Conservation (phyloP, 2,113 vertebrate genomes). For the Marcusenius ussheri region DNA sequence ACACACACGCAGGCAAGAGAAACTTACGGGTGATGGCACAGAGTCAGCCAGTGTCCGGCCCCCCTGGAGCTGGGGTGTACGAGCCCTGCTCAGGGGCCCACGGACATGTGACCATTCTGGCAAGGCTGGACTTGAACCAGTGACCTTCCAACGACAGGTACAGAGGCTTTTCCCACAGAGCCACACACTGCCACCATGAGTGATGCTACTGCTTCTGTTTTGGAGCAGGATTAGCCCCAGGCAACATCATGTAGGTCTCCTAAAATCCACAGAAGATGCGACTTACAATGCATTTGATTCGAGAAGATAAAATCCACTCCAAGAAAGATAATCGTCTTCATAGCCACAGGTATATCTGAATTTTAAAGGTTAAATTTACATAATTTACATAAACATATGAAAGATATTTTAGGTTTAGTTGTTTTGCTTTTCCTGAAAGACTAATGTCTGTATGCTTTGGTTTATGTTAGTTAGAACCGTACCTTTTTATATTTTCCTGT, state of each 20-base stretch:
- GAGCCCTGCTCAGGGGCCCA: neutral
- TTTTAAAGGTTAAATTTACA: neutral
- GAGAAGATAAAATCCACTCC: neutral
- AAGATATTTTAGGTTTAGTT: neutral
- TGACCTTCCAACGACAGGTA: neutral
- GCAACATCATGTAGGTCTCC: neutral
- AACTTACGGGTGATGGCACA: neutral
- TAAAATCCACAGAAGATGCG: neutral
- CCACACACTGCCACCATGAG: neutral
- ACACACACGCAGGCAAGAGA: neutral
- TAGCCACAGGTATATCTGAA: neutral
- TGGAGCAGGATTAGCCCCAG: neutral
- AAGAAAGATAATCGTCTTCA: neutral
- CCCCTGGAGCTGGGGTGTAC: neutral
- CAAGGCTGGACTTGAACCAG: neutral
- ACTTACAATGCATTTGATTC: neutral
- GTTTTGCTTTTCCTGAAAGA: neutral
- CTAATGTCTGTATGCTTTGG: neutral
- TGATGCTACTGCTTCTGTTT: neutral
- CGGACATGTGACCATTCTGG: neutral
- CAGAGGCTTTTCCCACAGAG: neutral
- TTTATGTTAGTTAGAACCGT: neutral
- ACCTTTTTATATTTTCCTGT: neutral
- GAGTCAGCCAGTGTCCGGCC: neutral
- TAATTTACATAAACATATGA: neutral